Percentiles rank a stretch among this genome's conserved stretches.
phyloP scores from a whole-genome alignment of 2,113 vertebrate species.

The Microcebus jonahi region DNA sequence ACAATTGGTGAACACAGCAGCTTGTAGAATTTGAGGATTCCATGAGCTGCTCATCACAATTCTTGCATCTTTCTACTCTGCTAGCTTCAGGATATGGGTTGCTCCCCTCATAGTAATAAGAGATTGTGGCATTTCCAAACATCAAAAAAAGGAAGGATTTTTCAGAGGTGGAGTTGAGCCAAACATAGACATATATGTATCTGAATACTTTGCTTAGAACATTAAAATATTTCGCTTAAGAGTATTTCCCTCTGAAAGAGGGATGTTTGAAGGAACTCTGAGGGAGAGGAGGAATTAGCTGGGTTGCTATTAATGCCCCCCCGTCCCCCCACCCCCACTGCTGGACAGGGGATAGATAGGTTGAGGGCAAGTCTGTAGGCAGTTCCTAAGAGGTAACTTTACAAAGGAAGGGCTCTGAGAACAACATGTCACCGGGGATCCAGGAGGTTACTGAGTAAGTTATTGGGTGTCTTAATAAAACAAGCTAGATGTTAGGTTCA shows the following conservation, averaged over 20 bases:
- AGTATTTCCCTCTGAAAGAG: background rate
- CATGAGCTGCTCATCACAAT: background rate
- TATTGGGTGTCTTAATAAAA: background rate
- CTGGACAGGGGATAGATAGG: background rate
- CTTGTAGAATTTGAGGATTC: background rate
- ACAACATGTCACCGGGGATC: background rate
- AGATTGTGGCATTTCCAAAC: background rate
- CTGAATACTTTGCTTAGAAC: slow-evolving; percentile 1
- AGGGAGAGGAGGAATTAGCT: background rate
- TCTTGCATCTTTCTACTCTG: slow-evolving; percentile 3
- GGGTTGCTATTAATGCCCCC: background rate
- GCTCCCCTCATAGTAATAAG: background rate
- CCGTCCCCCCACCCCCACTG: background rate
- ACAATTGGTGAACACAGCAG: background rate
- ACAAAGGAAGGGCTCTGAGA: background rate
- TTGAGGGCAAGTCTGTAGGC: background rate
- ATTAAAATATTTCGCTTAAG: background rate
- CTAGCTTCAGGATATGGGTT: background rate
- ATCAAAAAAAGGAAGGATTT: background rate
- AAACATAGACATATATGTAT: background rate
- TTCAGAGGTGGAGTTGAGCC: background rate
- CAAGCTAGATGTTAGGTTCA: background rate
- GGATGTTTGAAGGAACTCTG: background rate
- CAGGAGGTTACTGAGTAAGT: background rate
- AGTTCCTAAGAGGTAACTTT: slow-evolving; percentile 7